Percentiles rank a stretch among this genome's conserved stretches.
phyloP scores from a whole-genome alignment of 2,113 vertebrate genomes.

The Nothoprocta pentlandii region DNA sequence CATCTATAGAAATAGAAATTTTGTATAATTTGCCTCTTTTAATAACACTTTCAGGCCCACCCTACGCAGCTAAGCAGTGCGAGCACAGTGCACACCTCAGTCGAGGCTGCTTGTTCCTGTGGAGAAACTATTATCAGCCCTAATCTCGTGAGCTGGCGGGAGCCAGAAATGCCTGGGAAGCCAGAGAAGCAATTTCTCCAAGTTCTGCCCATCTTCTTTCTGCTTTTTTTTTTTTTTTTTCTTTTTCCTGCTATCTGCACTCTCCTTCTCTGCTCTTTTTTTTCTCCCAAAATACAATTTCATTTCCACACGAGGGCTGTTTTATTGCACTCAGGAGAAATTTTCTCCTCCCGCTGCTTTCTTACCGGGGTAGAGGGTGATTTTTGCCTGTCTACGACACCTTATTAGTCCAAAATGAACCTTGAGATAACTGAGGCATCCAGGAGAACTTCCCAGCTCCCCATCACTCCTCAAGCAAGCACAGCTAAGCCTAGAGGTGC shows the following conservation, averaged over 20 bases:
- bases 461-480: neutral
- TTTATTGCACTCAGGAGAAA: neutral
- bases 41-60: neutral
- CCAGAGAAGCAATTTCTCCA: slow-evolving; percentile 10
- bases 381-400: neutral
- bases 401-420: neutral
- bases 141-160: neutral
- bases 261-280: neutral
- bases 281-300: neutral
- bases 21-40: neutral
- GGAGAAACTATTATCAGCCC: neutral
- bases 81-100: neutral
- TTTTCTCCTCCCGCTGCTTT: neutral
- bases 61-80: neutral
- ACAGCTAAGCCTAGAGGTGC: too few species aligned
- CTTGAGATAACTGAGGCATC: too few species aligned
- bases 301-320: neutral
- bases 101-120: neutral
- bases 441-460: neutral
- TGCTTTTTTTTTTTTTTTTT: neutral
- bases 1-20: neutral
- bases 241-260: neutral
- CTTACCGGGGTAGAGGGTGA: neutral
- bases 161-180: slow-evolving; percentile 2
- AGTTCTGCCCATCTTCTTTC: neutral